A percentile compares a stretch with the other conserved stretches of the same genome.
Conservation (phyloP, 1,140 invertebrate genomes). For the Popillia japonica region DNA sequence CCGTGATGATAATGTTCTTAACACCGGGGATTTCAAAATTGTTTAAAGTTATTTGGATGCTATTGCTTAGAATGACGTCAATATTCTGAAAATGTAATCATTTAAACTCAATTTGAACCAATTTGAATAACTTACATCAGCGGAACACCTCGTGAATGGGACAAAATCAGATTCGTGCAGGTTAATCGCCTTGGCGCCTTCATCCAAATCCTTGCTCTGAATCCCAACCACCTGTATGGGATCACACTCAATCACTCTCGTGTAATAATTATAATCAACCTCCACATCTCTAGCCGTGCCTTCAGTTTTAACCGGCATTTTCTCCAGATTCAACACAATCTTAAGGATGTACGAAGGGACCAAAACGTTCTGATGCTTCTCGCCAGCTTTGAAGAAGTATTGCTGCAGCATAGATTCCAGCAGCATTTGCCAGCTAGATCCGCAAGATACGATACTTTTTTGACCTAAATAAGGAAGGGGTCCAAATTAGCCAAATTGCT, state of each 20-base stretch:
- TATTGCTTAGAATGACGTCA: conserved; percentile 52
- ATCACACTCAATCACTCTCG: conserved; percentile 49
- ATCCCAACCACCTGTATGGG: conserved; percentile 55
- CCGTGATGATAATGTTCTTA: conserved; percentile 52
- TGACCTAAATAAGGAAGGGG: background rate
- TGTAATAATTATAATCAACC: conserved; percentile 54
- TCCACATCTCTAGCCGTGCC: conserved; percentile 46
- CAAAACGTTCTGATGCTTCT: conserved; percentile 53
- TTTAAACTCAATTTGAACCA: background rate
- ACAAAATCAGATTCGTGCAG: conserved; percentile 47
- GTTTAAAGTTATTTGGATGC: conserved; percentile 50
- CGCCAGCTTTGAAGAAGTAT: conserved; percentile 54
- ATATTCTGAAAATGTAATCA: conserved; percentile 48
- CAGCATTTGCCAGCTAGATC: conserved; percentile 52
- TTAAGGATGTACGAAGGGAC: conserved; percentile 54
- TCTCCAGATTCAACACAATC: conserved; percentile 51
- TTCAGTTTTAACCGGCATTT: conserved; percentile 47
- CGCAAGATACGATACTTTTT: conserved; percentile 46
- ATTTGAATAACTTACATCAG: conserved; percentile 41
- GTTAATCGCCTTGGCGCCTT: conserved; percentile 43
- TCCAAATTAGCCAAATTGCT: background rate
- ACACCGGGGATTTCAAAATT: conserved; percentile 50
- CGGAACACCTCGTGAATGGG: conserved; percentile 41
- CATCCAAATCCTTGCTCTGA: conserved; percentile 46
- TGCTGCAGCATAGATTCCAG: conserved; percentile 57